Base-by-base conservation (phyloP, 1,140 invertebrate genomes). In the Samia ricini region DNA sequence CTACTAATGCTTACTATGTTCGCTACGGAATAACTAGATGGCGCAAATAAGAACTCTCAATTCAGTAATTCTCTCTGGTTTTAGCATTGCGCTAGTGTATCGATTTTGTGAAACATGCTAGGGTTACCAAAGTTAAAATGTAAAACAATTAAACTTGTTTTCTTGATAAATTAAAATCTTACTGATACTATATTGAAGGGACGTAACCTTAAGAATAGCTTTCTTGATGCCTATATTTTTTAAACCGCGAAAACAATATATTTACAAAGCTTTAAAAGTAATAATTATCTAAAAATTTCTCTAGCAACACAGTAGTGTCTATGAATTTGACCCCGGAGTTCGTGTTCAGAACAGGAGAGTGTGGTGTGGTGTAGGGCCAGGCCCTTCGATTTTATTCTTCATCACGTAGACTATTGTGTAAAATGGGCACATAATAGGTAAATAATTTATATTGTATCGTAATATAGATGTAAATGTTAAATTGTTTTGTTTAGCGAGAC, bases 351-450 rank as follows among this genome's bases (percentile, higher is more conserved):
- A 82, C 80, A 88, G 83, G 85, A 82, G 79, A 74, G 83, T 81
- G 83, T 81, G 86, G 84, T 84, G 84, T 79, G 78, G 80, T 81
- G 87, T 83, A 89, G 84, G 85, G 87, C 85, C 70, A 76, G 85
- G 85, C 85, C 88, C 85, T 88, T 90, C 83, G 77, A 81, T 85
- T 90, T 88, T 77, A 70, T 77, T 88, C 78, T 88, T 81, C 81
- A 80, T 81, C 76, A 74, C 72, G 77, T 79, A 74, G 67, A 78
- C 81, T 79, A 76, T 74, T 79, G 83, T 84, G 79, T 85, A 90
- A 88, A 90, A 90, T 90, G 88, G 85, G 88, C 77, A 90, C 88
- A 83, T 90, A 88, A 88, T 88, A 85, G 88, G 88, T 90, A 90
- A 85, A 83, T 89, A 79, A 74, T 42, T 76, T 77, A 76, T 79